Conservation (phyloP, 2,797 vertebrate species). For the Pteropus rufus region DNA sequence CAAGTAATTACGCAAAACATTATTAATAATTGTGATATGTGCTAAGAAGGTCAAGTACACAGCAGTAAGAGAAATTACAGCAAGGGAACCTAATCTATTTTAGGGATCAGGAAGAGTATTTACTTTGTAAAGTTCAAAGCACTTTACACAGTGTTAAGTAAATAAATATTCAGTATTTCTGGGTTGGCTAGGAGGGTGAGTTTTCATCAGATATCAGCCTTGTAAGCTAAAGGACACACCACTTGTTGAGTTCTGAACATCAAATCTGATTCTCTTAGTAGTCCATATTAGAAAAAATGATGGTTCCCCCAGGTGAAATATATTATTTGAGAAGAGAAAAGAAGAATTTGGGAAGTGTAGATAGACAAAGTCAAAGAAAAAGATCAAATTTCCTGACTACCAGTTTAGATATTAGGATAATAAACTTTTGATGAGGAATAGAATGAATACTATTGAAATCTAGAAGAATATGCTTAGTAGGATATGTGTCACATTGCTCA, state of each 20-base stretch:
- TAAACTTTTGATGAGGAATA: background rate
- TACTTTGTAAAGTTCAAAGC: background rate
- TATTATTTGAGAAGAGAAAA: background rate
- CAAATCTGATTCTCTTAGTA: background rate
- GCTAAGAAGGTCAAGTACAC: background rate
- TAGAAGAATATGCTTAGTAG: background rate
- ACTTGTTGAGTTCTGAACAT: background rate
- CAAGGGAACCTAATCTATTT: background rate
- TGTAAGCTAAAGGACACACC: background rate
- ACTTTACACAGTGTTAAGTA: background rate
- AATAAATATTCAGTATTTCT: background rate
- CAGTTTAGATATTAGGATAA: background rate
- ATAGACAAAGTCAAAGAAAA: background rate
- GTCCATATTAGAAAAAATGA: background rate
- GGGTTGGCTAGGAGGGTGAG: background rate
- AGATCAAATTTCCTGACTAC: background rate
- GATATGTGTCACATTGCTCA: background rate
- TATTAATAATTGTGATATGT: background rate
- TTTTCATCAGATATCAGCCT: background rate
- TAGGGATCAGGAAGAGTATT: background rate
- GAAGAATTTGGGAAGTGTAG: background rate
- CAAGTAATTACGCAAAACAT: background rate
- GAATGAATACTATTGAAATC: background rate
- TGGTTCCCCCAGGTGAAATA: background rate
- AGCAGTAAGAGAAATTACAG: background rate